These are phyloP conservation scores for Glaucomys volans DNA, from an alignment of 2,113 vertebrate species.

Conservation along the genomic window DNA sequence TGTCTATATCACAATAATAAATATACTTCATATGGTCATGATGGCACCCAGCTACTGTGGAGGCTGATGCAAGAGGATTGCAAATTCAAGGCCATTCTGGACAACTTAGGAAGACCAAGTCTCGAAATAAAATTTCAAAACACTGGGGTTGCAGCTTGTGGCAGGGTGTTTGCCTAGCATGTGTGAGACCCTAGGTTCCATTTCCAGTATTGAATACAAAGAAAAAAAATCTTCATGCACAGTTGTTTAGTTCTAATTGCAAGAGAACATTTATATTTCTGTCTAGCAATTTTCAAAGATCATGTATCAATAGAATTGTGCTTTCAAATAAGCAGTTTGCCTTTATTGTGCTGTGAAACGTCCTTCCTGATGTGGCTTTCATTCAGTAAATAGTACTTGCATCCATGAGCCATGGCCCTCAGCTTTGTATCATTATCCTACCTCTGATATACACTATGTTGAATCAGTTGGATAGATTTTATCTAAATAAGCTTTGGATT, in stretches of 20 bases:
- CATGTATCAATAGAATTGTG: background rate
- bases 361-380: background rate
- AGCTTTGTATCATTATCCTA: background rate
- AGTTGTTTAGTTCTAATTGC: background rate
- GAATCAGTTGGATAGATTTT: background rate
- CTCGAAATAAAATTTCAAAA: background rate
- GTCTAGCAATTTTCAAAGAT: background rate
- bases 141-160: background rate
- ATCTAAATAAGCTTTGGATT: background rate
- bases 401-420: background rate
- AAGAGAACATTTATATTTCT: background rate
- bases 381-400: background rate
- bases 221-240: background rate
- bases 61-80: too few relatives aligned
- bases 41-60: too few relatives aligned
- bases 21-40: background rate
- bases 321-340: conserved; percentile 2
- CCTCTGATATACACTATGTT: accelerated
- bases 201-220: background rate
- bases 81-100: background rate
- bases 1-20: background rate
- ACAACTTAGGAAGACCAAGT: background rate
- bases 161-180: background rate
- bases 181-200: too few relatives aligned
- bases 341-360: background rate